A percentile compares a stretch with the other conserved stretches of the same genome.
phyloP scores from a whole-genome alignment of 2,888 invertebrate species.

The Anthoptus insignis region DNA sequence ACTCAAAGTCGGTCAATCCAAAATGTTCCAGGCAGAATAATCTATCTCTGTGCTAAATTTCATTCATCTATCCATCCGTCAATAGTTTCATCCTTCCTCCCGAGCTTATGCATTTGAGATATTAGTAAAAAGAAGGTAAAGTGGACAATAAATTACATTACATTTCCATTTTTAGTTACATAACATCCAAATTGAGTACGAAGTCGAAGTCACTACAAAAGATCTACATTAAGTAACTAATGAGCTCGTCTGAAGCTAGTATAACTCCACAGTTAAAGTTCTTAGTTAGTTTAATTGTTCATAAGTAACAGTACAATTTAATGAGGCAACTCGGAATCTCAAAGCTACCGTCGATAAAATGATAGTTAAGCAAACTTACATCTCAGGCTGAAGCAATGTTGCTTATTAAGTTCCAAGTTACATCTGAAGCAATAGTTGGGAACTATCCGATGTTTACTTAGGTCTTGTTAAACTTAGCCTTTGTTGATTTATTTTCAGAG shows the following conservation, averaged over 20 bases:
- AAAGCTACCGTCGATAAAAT: conserved; percentile 1
- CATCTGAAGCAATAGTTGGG: not conserved
- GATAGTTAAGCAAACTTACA: not conserved
- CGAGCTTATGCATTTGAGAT: no score
- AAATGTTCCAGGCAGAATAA: no score
- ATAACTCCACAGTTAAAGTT: not conserved
- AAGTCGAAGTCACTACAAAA: not conserved
- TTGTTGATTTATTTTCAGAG: no score
- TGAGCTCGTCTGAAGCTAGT: not conserved
- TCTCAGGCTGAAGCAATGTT: not conserved
- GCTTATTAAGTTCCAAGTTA: not conserved
- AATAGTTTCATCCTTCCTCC: no score
- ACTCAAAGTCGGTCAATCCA: no score
- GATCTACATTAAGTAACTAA: not conserved
- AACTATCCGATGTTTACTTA: not conserved
- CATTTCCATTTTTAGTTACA: no score
- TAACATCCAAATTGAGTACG: no score
- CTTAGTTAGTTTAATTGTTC: conserved; percentile 18
- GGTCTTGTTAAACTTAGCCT: no score
- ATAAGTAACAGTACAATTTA: conserved; percentile 20
- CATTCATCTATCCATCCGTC: no score
- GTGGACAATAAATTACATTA: no score
- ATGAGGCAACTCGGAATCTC: conserved; percentile 17
- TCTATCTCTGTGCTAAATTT: no score
- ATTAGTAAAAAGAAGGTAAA: no score